Conservation (phyloP, 2,888 invertebrate genomes). For the Laothoe populi region DNA sequence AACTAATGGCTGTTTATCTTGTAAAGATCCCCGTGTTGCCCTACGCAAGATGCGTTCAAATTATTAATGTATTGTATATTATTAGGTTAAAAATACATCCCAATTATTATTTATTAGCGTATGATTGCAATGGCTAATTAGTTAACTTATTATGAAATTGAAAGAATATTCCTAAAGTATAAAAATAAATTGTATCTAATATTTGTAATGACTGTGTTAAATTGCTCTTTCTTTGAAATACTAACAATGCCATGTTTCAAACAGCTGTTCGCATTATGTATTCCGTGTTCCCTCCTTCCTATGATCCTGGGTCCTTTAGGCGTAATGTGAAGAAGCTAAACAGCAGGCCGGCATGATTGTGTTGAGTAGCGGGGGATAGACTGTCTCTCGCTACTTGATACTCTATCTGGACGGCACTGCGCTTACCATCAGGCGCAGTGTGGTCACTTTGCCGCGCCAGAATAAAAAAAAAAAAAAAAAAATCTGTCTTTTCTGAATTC, state of each 20-base stretch:
- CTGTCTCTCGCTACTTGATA: too few species aligned
- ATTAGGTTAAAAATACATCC: neutral
- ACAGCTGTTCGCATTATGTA: neutral
- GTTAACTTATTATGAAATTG: neutral
- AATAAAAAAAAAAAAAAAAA: too few species aligned
- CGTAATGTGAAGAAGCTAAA: too few species aligned
- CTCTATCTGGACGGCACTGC: too few species aligned
- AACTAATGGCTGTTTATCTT: constrained; percentile 84
- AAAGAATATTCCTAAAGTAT: too few species aligned
- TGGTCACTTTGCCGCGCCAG: too few species aligned
- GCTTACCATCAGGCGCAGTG: too few species aligned
- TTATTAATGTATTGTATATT: constrained; percentile 60
- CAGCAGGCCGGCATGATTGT: too few species aligned
- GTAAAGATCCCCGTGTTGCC: constrained; percentile 67
- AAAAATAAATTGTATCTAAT: neutral
- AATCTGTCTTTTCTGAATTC: constrained; percentile 10
- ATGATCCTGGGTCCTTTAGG: too few species aligned
- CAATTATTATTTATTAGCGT: neutral
- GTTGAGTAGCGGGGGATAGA: too few species aligned
- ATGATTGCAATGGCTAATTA: neutral
- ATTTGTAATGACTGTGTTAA: neutral
- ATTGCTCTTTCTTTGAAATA: neutral
- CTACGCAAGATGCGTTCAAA: constrained; percentile 62
- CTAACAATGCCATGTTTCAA: neutral
- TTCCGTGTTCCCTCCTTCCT: too few species aligned